phyloP scores from a whole-genome alignment of 2,888 invertebrate species.

The Rhodophaea formosa region DNA sequence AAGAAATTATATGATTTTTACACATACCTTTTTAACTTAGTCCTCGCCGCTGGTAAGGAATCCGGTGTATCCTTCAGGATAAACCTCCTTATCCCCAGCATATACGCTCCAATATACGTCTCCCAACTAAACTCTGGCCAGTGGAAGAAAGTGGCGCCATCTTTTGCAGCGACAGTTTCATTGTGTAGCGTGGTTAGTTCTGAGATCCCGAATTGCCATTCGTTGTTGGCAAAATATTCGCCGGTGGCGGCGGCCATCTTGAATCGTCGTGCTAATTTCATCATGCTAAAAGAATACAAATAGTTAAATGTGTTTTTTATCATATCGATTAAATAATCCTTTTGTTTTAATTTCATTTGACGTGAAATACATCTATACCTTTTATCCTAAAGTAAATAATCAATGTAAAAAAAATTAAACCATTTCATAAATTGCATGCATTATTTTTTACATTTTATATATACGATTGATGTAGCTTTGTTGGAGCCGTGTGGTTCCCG shows the following conservation, averaged over 20 bases:
- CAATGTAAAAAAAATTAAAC: too few relatives aligned
- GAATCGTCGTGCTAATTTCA: constrained; percentile 90
- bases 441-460: too few relatives aligned
- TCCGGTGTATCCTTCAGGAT: constrained; percentile 89
- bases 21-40: constrained; percentile 83
- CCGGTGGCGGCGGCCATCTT: constrained; percentile 89
- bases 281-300: constrained; percentile 82
- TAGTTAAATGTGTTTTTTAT: neutral
- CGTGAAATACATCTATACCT: too few relatives aligned
- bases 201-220: constrained; percentile 89
- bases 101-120: constrained; percentile 88
- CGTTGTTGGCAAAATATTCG: constrained; percentile 91
- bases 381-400: too few relatives aligned
- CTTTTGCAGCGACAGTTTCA: constrained; percentile 75
- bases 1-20: too few relatives aligned
- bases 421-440: too few relatives aligned
- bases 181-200: constrained; percentile 82
- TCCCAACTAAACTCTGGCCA: constrained; percentile 87
- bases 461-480: too few relatives aligned
- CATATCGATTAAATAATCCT: too few relatives aligned
- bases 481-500: too few relatives aligned
- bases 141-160: constrained; percentile 83
- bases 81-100: constrained; percentile 91
- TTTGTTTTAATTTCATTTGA: too few relatives aligned
- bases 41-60: constrained; percentile 83